Evolutionary conservation across 2,888 invertebrate genomes (phyloP).

Genomic region (Euzophera pinguis): DNA sequence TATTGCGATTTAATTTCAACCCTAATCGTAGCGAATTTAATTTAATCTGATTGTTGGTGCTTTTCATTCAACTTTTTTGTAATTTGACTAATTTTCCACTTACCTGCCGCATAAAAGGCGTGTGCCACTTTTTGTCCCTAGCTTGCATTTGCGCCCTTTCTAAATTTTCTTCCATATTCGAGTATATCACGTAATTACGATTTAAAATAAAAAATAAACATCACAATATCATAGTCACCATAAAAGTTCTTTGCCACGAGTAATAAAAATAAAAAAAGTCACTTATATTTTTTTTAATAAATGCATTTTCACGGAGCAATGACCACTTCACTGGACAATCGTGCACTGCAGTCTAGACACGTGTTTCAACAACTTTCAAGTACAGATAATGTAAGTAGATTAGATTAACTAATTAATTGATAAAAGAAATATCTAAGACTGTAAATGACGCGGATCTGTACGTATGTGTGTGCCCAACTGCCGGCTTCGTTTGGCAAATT

Average conservation of each 20-base stretch:
- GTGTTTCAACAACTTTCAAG: not conserved
- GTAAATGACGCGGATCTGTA: not conserved
- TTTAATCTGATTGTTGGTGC: too few relatives aligned
- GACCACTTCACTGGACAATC: not conserved
- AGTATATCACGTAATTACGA: not conserved
- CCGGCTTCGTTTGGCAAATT: not conserved
- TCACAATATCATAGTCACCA: not conserved
- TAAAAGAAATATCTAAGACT: not conserved
- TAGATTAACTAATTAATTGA: conserved; percentile 5
- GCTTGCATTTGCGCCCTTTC: conserved; percentile 25
- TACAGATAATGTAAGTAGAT: not conserved
- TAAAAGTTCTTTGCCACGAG: not conserved
- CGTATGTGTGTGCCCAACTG: not conserved
- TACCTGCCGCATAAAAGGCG: conserved; percentile 42
- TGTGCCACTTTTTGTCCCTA: conserved; percentile 15
- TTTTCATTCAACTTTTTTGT: too few relatives aligned
- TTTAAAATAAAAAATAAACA: not conserved
- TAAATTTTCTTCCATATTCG: conserved; percentile 18
- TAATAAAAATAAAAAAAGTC: not conserved
- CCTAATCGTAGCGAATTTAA: too few relatives aligned
- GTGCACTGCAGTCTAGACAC: not conserved
- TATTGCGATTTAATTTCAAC: too few relatives aligned
- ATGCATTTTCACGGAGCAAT: conserved; percentile 1
- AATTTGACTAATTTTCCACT: conserved; percentile 7
- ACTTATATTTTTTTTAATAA: not conserved